These are phyloP conservation scores for Tympanuchus pallidicinctus DNA, from an alignment of 2,113 vertebrate species.

Conservation along the genomic window DNA sequence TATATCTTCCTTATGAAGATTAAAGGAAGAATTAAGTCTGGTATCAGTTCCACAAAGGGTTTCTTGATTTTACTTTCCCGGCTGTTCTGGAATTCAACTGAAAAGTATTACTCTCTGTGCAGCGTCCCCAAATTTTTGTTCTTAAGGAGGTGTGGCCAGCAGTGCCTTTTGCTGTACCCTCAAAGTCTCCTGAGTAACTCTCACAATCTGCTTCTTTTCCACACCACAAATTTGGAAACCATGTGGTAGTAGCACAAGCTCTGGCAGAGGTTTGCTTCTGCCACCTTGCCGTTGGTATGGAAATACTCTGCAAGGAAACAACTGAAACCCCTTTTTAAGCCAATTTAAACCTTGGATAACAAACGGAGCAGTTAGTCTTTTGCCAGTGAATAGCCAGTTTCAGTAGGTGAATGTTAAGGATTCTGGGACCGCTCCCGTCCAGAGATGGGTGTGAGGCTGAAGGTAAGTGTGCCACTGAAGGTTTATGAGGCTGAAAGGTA, in stretches of 20 bases:
- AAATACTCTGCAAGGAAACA: background rate
- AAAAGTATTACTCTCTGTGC: background rate
- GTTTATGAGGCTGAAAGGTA: background rate
- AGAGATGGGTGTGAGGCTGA: background rate
- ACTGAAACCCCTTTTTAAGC: background rate
- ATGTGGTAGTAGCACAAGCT: background rate
- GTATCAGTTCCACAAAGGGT: background rate
- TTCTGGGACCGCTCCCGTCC: background rate
- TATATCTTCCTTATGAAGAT: conserved; percentile 28
- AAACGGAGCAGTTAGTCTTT: background rate
- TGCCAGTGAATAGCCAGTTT: background rate
- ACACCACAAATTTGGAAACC: background rate
- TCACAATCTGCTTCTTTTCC: background rate
- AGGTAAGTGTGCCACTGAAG: conserved; percentile 37
- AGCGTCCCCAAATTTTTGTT: background rate
- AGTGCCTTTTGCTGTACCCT: background rate
- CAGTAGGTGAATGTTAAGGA: background rate
- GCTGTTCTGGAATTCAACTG: background rate
- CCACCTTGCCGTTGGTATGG: background rate
- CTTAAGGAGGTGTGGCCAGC: background rate
- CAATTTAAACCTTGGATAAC: background rate
- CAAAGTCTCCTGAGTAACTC: background rate
- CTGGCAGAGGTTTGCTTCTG: background rate
- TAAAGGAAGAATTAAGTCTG: conserved; percentile 25
- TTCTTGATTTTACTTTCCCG: conserved; percentile 32